Evolutionary conservation across 2,888 invertebrate species (phyloP).

Genomic region (Caenorhabditis drosophilae): DNA sequence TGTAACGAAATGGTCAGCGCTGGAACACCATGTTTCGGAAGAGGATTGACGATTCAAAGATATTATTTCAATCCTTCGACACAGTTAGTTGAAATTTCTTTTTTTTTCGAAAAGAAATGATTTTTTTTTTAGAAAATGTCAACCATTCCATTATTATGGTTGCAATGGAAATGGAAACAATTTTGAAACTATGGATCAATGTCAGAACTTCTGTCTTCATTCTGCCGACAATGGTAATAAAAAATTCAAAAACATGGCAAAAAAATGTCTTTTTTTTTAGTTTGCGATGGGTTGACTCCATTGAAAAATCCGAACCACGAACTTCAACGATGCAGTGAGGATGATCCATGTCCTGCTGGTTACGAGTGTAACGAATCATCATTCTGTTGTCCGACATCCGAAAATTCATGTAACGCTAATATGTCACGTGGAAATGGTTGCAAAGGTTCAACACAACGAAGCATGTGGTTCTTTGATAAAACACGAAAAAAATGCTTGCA

Average conservation of each 20-base stretch:
- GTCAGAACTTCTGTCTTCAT: constrained; percentile 59
- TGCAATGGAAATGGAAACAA: constrained; percentile 66
- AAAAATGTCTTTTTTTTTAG: constrained; percentile 25
- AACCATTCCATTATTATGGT: constrained; percentile 68
- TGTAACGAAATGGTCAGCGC: constrained; percentile 64
- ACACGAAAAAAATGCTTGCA: constrained; percentile 57
- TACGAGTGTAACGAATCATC: constrained; percentile 60
- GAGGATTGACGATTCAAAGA: constrained; percentile 60
- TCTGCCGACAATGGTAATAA: constrained; percentile 51
- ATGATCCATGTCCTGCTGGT: constrained; percentile 61
- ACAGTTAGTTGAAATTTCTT: constrained; percentile 28
- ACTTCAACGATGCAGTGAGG: constrained; percentile 59
- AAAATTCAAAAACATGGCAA: background rate
- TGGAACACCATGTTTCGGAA: constrained; percentile 66
- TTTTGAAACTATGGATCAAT: constrained; percentile 59
- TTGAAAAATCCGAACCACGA: constrained; percentile 62
- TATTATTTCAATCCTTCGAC: constrained; percentile 61
- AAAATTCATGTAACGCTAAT: constrained; percentile 58
- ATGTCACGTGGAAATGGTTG: constrained; percentile 52
- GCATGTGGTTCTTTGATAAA: constrained; percentile 63
- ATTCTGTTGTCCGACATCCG: constrained; percentile 63
- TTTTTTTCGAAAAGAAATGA: background rate
- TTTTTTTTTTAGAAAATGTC: constrained; percentile 51
- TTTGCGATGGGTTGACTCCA: constrained; percentile 64
- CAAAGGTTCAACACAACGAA: constrained; percentile 54